Conservation (phyloP, 2,888 invertebrate genomes). For the Lasiommata megera region DNA sequence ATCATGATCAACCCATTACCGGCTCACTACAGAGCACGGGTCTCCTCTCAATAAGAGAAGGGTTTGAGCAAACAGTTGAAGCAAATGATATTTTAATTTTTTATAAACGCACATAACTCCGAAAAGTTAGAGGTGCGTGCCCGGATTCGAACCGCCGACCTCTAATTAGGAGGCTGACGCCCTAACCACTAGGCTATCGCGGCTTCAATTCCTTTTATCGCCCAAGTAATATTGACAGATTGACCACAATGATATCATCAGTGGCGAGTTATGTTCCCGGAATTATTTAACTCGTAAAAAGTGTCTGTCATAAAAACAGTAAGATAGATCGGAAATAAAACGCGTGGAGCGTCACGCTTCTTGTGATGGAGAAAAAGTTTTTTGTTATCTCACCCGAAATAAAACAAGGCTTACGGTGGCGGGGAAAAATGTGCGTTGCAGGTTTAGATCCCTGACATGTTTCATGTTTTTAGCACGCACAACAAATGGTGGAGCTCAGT, state of each 20-base stretch:
- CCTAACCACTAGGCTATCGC: too few relatives aligned
- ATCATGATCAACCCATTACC: too few relatives aligned
- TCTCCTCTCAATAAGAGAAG: too few relatives aligned
- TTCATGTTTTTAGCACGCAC: background rate
- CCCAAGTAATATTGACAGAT: too few relatives aligned
- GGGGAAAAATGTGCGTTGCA: background rate
- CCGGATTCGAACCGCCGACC: too few relatives aligned
- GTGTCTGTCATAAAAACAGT: conserved; percentile 9
- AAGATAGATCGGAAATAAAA: conserved; percentile 10
- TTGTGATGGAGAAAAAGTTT: conserved; percentile 20
- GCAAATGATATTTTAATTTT: too few relatives aligned
- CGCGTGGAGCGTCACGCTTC: conserved; percentile 9
- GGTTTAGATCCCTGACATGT: background rate
- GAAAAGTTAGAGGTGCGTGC: too few relatives aligned
- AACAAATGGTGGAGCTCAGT: background rate
- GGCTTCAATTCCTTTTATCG: too few relatives aligned
- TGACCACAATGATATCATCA: background rate
- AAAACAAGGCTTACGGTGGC: conserved; percentile 13
- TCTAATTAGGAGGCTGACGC: too few relatives aligned
- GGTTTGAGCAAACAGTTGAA: too few relatives aligned
- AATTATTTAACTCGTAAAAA: conserved; percentile 6
- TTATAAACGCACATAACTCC: too few relatives aligned
- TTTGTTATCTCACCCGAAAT: conserved; percentile 20
- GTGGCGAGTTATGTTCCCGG: background rate
- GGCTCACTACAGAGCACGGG: too few relatives aligned